Conservation (phyloP, 2,888 invertebrate species). For the Synanthedon myopaeformis region DNA sequence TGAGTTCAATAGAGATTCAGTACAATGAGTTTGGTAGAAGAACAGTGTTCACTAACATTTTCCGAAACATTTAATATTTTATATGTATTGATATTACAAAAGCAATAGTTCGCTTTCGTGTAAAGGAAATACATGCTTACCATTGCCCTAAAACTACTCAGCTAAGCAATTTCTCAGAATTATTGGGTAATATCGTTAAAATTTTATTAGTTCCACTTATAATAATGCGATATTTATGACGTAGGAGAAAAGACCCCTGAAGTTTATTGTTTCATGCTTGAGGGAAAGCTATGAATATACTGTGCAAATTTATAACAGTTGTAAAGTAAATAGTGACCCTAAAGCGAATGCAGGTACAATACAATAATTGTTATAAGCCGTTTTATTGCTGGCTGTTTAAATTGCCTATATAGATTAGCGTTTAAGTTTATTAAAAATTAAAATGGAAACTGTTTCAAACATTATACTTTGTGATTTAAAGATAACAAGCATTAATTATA, state of each 20-base stretch:
- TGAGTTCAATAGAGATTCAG: too few relatives aligned
- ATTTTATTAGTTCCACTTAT: slow-evolving; percentile 53
- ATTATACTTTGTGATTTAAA: too few relatives aligned
- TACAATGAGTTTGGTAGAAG: too few relatives aligned
- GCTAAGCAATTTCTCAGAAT: slow-evolving; percentile 11
- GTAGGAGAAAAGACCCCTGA: slow-evolving; percentile 34
- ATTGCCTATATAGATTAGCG: too few relatives aligned
- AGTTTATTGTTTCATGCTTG: slow-evolving; percentile 57
- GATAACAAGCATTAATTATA: too few relatives aligned
- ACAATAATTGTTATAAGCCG: not conserved
- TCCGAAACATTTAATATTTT: too few relatives aligned
- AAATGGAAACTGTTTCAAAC: too few relatives aligned
- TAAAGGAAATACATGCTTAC: not conserved
- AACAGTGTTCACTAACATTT: too few relatives aligned
- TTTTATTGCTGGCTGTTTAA: too few relatives aligned
- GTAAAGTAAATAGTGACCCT: slow-evolving; percentile 22
- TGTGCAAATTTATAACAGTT: slow-evolving; percentile 40
- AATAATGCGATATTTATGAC: slow-evolving; percentile 59
- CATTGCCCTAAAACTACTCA: slow-evolving; percentile 1
- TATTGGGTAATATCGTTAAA: slow-evolving; percentile 41
- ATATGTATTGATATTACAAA: slow-evolving; percentile 4
- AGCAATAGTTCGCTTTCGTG: not conserved
- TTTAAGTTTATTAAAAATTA: too few relatives aligned
- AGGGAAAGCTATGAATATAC: slow-evolving; percentile 46
- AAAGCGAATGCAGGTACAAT: not conserved